Conservation (phyloP, 2,888 invertebrate genomes). For the Stenichneumon culpator region DNA sequence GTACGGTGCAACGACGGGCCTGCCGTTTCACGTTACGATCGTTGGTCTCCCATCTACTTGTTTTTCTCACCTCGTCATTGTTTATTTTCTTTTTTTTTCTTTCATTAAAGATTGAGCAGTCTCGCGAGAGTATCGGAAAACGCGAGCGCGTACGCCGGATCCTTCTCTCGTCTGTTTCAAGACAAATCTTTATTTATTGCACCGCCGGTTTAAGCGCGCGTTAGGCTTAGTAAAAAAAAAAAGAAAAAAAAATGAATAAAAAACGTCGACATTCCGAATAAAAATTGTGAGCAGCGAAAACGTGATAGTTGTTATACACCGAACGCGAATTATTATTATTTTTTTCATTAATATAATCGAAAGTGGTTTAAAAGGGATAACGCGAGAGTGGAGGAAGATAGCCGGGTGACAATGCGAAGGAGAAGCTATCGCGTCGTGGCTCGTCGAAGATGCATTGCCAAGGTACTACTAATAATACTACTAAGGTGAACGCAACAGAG, state of each 20-base stretch:
- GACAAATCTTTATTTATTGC: slow-evolving; percentile 60
- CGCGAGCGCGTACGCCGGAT: slow-evolving; percentile 9
- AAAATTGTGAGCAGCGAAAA: slow-evolving; percentile 42
- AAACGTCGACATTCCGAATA: slow-evolving; percentile 77
- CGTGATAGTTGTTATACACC: slow-evolving; percentile 32
- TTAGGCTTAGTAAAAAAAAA: slow-evolving; percentile 3
- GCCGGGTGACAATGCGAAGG: slow-evolving; percentile 23
- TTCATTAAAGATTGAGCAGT: slow-evolving; percentile 26
- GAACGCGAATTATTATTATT: slow-evolving; percentile 54
- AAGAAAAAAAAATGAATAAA: neutral
- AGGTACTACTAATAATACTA: slow-evolving; percentile 78
- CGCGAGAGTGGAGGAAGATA: slow-evolving; percentile 49
- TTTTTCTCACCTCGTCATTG: slow-evolving; percentile 10
- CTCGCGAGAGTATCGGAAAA: slow-evolving; percentile 40
- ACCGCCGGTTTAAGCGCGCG: slow-evolving; percentile 32
- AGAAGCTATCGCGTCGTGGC: slow-evolving; percentile 70
- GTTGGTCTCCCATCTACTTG: slow-evolving; percentile 27
- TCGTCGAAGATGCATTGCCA: slow-evolving; percentile 78
- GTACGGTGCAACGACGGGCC: slow-evolving; percentile 55
- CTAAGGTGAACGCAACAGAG: slow-evolving; percentile 48
- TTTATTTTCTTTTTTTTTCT: slow-evolving; percentile 26
- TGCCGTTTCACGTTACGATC: slow-evolving; percentile 36
- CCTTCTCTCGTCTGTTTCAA: slow-evolving; percentile 35
- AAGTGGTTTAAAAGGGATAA: slow-evolving; percentile 23
- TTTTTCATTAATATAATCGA: slow-evolving; percentile 14